Evolutionary conservation across 2,888 invertebrate genomes (phyloP), one percentile per base, ranked within the genome.

Genomic region (Drosophila engyochracea): DNA sequence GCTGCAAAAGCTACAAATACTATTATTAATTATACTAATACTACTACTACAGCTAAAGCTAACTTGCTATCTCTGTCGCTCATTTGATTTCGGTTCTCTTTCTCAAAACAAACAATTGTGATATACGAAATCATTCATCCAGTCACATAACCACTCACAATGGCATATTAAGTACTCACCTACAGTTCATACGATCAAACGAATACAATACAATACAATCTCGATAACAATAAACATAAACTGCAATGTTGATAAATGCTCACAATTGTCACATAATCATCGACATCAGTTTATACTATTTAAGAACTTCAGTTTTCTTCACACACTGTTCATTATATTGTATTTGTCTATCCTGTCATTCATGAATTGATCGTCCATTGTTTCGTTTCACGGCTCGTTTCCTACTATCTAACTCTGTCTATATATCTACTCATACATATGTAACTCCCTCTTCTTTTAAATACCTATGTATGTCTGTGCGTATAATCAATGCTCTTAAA

Each of bases 1-100:
- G 82, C 67, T 60, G 74, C 71, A 63, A 79, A 51, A 61, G 61
- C 79, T 61, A 70, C 73, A 71, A 68, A 70, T 72, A 82, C 58
- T 76, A 64, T 73, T 71, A 71, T 73, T 75, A 68, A 68, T 58
- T 59, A 65, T 64, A 83, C 66, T 58, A 54, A 33, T 66, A 78
- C 68, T 70, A 47, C 47, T 76, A 75, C 67, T 76, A 83, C 79
- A 83, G 74, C 86, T 78, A 74, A 65, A 72, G 65, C 70, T 77
- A 70, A 73, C 74, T 71, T 73, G 73, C 74, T 74, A 74, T 81
- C 79, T 84, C 89, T 89, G 59, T 85, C 86, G 74, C 74, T 81
- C 84, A 87, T 88, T 85, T 81, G 69, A 69, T 88, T 84, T 90
- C 78, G 81, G 64, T 77, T 83, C 70, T 79, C 72, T 78, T 61